These are phyloP conservation scores for Nymphalis io DNA, from an alignment of 1,140 invertebrate species.

Conservation along the genomic window DNA sequence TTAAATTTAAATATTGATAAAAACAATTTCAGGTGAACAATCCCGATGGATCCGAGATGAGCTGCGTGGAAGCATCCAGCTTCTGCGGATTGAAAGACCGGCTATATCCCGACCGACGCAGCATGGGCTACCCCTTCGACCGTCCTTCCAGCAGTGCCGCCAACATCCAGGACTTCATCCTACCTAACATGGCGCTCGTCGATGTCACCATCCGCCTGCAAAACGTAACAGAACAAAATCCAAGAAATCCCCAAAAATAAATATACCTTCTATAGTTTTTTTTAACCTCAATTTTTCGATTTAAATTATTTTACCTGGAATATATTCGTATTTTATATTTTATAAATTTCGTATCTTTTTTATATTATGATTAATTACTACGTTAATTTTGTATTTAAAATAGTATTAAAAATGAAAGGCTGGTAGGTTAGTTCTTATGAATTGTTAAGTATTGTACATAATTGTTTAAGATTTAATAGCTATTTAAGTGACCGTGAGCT, in stretches of 20 bases:
- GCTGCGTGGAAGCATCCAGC: constrained; percentile 84
- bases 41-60: constrained; percentile 83
- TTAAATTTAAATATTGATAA: background rate
- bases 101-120: constrained; percentile 84
- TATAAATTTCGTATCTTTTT: background rate
- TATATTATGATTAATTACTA: background rate
- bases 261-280: background rate
- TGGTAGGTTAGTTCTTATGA: constrained; percentile 16
- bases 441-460: constrained; percentile 27
- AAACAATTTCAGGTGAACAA: constrained; percentile 85
- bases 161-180: constrained; percentile 82
- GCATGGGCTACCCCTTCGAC: constrained; percentile 88
- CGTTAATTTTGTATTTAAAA: background rate
- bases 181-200: constrained; percentile 80
- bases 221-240: constrained; percentile 60
- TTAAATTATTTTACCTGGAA: background rate
- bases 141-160: constrained; percentile 79
- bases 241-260: constrained; percentile 55
- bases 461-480: constrained; percentile 6
- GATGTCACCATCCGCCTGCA: constrained; percentile 74
- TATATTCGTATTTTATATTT: background rate
- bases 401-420: constrained; percentile 23
- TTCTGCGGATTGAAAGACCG: constrained; percentile 86
- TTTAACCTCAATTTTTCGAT: background rate
- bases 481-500: constrained; percentile 23